These are phyloP conservation scores for Lycaena phlaeas DNA, from an alignment of 2,888 invertebrate genomes.

Conservation along the genomic window DNA sequence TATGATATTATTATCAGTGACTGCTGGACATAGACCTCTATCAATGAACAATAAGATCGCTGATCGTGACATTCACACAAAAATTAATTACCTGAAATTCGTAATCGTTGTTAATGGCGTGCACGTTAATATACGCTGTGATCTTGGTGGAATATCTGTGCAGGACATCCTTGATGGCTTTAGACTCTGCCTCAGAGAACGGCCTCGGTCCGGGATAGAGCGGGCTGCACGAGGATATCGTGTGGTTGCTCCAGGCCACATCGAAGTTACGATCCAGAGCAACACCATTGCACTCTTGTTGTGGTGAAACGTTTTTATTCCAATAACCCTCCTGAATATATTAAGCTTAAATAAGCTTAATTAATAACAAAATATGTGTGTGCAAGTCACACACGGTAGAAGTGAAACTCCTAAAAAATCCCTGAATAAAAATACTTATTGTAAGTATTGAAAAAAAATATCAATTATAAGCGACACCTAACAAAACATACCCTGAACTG, in stretches of 20 bases:
- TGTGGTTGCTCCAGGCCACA: slow-evolving; percentile 37
- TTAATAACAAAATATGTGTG: too few species aligned
- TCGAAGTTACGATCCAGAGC: slow-evolving; percentile 54
- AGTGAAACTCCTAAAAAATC: too few species aligned
- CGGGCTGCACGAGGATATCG: slow-evolving; percentile 38
- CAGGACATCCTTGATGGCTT: slow-evolving; percentile 39
- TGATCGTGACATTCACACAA: too few species aligned
- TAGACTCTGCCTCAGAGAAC: slow-evolving; percentile 49
- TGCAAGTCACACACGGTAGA: too few species aligned
- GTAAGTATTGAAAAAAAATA: too few species aligned
- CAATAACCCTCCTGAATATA: slow-evolving; percentile 15
- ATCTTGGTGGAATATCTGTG: slow-evolving; percentile 50
- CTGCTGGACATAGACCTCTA: too few species aligned
- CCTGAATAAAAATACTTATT: too few species aligned
- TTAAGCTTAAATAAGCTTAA: not conserved
- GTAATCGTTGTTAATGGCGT: slow-evolving; percentile 29
- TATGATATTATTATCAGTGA: too few species aligned
- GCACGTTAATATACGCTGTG: slow-evolving; percentile 45
- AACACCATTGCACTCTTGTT: slow-evolving; percentile 43
- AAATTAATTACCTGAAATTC: slow-evolving; percentile 30
- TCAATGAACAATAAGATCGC: too few species aligned
- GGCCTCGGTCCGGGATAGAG: slow-evolving; percentile 40
- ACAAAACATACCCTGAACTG: too few species aligned
- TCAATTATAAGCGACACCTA: too few species aligned
- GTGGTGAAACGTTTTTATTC: slow-evolving; percentile 45